phyloP scores from a whole-genome alignment of 2,797 vertebrate genomes.

The Cottoperca gobio region DNA sequence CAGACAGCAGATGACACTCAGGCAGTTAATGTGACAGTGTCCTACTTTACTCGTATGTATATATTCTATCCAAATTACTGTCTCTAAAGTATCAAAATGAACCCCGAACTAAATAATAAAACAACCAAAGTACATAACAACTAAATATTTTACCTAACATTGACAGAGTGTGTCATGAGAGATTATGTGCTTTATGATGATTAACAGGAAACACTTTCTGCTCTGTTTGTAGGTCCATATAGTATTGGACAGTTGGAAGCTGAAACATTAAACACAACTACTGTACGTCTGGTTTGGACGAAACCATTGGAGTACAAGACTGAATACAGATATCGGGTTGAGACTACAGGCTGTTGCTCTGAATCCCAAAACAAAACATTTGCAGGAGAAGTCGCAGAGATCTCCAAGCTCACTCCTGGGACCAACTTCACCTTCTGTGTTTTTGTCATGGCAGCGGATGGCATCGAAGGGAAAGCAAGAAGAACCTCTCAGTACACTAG shows the following conservation, averaged over 20 bases:
- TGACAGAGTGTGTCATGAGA: not conserved
- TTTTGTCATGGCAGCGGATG: slow-evolving; percentile 44
- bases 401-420: slow-evolving; percentile 67
- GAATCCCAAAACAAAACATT: slow-evolving; percentile 1
- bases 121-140: not conserved
- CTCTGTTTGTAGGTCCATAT: slow-evolving; percentile 66
- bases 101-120: not conserved
- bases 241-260: not conserved
- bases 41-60: slow-evolving; percentile 75
- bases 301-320: slow-evolving; percentile 39
- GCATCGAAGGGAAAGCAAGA: slow-evolving; percentile 29
- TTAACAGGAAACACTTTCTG: not conserved
- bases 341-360: slow-evolving; percentile 30
- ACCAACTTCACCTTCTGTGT: slow-evolving; percentile 73
- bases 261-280: slow-evolving; percentile 59
- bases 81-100: not conserved
- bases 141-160: not conserved
- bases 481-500: slow-evolving; percentile 70
- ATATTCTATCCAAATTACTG: not conserved
- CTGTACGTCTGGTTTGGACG: slow-evolving; percentile 49
- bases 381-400: rapidly evolving
- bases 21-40: slow-evolving; percentile 55
- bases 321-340: slow-evolving; percentile 58
- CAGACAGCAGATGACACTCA: slow-evolving; percentile 63
- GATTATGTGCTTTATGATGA: not conserved